Conservation (phyloP, 2,113 vertebrate species). For the Erythrolamprus reginae region DNA sequence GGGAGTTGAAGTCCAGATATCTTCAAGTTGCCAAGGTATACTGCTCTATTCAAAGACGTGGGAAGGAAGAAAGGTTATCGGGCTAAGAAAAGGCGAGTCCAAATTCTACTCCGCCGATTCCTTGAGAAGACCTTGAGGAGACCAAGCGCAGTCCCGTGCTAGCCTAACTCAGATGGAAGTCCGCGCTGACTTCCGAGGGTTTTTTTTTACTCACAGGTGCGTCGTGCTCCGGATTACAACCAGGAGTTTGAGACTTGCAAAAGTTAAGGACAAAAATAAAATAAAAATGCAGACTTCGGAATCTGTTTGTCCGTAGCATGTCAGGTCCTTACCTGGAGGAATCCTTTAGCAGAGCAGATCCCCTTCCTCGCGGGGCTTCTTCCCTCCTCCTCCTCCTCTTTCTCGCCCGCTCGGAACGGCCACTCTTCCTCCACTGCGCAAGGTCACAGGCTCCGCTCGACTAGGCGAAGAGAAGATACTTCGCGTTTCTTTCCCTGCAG, state of each 20-base stretch:
- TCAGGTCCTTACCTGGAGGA: neutral
- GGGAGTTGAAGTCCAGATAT: too few relatives aligned
- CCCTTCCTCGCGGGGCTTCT: neutral
- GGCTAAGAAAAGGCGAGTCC: neutral
- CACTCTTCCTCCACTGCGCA: neutral
- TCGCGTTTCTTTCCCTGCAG: neutral
- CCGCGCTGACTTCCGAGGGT: neutral
- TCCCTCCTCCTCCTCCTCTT: neutral
- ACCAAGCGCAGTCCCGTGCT: neutral
- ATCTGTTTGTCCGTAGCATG: neutral
- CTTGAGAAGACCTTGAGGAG: neutral
- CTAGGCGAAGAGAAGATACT: neutral
- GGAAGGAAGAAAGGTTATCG: neutral
- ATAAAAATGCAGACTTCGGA: neutral
- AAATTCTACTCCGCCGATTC: neutral
- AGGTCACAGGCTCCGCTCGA: neutral
- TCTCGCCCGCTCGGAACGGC: too few relatives aligned
- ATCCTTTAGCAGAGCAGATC: neutral
- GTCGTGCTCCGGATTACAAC: neutral
- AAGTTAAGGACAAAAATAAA: too few relatives aligned
- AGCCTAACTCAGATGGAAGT: neutral
- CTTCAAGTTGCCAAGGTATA: too few relatives aligned
- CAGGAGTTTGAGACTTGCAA: neutral
- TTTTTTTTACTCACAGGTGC: neutral
- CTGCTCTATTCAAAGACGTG: neutral